Base-by-base conservation (phyloP, 2,797 vertebrate species). In the Amazona ochrocephala region DNA sequence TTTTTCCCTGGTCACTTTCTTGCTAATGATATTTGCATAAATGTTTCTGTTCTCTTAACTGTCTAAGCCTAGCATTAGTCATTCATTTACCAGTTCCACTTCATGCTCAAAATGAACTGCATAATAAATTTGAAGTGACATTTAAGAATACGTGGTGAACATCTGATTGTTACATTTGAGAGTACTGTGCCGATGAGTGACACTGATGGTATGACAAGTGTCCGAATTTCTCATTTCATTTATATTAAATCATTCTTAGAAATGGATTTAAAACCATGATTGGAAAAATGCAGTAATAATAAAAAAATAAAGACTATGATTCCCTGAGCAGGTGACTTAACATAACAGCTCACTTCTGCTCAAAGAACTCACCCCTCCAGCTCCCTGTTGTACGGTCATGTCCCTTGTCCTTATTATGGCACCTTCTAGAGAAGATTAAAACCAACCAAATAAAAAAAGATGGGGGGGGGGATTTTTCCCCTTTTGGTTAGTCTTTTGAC, bases 1-100 rank as follows among this genome's bases (percentile, higher is more conserved):
- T 85, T 81, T 74, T 75, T 41, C 54, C 50, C 27, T 32, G 34
- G 58, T 87, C 41, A 50, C 29, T 73, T 53, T 84, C 60, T 79
- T 92, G 58, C 74, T 95, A 58, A 17, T 74, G 70, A 34, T 91
- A 82, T 81, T 94, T 93, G 66, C 78, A 41, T 84, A 76, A 74
- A 72, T 45, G 72, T 94, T 95, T 91, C 77, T 53, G 27, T 95
- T 90, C 74, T 80, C 41, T n/a, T 44, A 11, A 14, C 42, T 74
- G 30, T 45, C 83, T 77, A 32, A 89, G 45, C 48, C 30, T 37
- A 50, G 51, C 10, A 10, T 84, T 92, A 84, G 73, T 87, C 81
- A 77, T 47, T 91, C 48, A 19, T 65, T 72, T 48, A 47, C 58
- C 72, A 70, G 88, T 53, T 71, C 48, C 0, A 0, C 67, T 83